These are phyloP conservation scores for Pipa parva DNA, from an alignment of 2,113 vertebrate species.

Conservation along the genomic window DNA sequence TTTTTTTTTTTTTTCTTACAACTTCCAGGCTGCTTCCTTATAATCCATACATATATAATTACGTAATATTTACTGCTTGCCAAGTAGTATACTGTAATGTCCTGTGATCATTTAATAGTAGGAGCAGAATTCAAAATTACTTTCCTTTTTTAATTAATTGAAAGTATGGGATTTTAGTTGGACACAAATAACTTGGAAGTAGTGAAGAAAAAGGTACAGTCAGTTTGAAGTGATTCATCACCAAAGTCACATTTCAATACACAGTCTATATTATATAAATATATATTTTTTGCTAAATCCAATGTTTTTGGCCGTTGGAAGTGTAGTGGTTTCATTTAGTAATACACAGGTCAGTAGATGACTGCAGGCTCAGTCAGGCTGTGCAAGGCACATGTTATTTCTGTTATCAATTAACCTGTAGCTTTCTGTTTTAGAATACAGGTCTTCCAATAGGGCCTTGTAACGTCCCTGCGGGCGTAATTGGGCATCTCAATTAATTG, in stretches of 20 bases:
- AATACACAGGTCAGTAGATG: slow-evolving; percentile 65
- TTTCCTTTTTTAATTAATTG: slow-evolving; percentile 1
- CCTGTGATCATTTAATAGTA: slow-evolving; percentile 42
- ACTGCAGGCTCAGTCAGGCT: slow-evolving; percentile 89
- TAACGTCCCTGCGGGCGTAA: slow-evolving; percentile 16
- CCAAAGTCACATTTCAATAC: slow-evolving; percentile 32
- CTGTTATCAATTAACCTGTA: slow-evolving; percentile 69
- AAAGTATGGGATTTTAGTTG: slow-evolving; percentile 1
- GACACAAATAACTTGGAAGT: slow-evolving; percentile 28
- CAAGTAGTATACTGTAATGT: background rate
- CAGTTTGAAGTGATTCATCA: slow-evolving; percentile 26
- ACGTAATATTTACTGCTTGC: background rate
- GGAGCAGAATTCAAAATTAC: slow-evolving; percentile 55
- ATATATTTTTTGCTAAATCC: slow-evolving; percentile 26
- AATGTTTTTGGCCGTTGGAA: slow-evolving; percentile 56
- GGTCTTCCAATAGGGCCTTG: slow-evolving; percentile 71
- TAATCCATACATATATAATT: background rate
- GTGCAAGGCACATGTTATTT: slow-evolving; percentile 63
- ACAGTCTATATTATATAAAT: slow-evolving; percentile 25
- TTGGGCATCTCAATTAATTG: slow-evolving; percentile 49
- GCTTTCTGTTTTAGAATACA: slow-evolving; percentile 70
- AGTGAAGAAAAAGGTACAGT: slow-evolving; percentile 16
- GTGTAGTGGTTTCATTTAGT: slow-evolving; percentile 64
- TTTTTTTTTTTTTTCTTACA: background rate
- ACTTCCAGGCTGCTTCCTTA: slow-evolving; percentile 10